These are phyloP conservation scores for Platorchestia sp. DNA, from an alignment of 1,140 invertebrate genomes.

Conservation along the genomic window DNA sequence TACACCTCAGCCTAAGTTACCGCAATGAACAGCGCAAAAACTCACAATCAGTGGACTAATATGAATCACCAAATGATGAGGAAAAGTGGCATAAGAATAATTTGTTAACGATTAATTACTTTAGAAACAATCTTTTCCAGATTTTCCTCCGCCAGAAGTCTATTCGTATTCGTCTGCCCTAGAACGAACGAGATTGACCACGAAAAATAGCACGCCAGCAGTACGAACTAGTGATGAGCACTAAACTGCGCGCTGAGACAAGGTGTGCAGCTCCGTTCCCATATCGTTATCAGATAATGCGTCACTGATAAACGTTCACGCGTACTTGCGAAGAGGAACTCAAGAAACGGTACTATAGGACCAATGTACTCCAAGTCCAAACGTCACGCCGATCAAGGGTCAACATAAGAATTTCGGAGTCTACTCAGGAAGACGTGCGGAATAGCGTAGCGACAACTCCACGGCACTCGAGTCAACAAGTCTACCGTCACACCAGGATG, in stretches of 20 bases:
- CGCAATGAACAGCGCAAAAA: background rate
- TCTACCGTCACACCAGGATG: background rate
- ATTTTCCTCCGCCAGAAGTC: background rate
- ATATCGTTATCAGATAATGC: conserved; percentile 18
- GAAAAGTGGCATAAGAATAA: background rate
- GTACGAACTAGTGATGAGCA: background rate
- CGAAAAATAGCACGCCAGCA: background rate
- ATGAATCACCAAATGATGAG: background rate
- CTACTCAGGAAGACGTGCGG: background rate
- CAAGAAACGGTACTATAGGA: background rate
- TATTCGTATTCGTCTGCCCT: background rate
- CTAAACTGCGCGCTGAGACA: background rate
- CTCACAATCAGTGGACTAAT: background rate
- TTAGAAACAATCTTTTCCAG: background rate
- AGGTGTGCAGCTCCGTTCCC: background rate
- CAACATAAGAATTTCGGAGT: background rate
- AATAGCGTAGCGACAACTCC: background rate
- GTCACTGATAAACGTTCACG: background rate
- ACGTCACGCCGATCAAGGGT: background rate
- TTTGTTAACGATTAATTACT: background rate
- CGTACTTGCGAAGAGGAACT: background rate
- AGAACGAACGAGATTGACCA: background rate
- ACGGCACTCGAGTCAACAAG: background rate
- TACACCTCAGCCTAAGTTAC: background rate
- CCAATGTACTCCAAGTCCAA: background rate